Base-by-base conservation (phyloP, 2,113 vertebrate genomes). In the Pampusana beccarii region DNA sequence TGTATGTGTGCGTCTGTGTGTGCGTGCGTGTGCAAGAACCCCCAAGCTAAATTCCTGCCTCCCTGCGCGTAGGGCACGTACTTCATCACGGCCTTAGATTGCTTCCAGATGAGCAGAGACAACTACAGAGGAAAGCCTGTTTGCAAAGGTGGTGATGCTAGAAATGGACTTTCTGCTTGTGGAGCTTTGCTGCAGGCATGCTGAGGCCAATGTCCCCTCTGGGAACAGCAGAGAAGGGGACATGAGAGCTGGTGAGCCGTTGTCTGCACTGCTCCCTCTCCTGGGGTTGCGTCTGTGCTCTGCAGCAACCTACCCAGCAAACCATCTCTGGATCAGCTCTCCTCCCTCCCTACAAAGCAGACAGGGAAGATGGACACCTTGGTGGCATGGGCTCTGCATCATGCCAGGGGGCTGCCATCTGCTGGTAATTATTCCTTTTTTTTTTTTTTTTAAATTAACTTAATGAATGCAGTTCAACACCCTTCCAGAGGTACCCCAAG, bases 51-150 rank as follows among this genome's bases (percentile, higher is more conserved):
- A 89, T 92, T 91, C 83, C 93, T 93, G 91, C 86, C 83, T 92
- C 73, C 44, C 57, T 0, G 0, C 3, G 2, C 11, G 9, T 13
- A 74, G 61, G 60, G 70, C 86, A 88, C 83, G 90, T 51, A 60
- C 72, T 84, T 80, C 93, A 91, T 92, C 82, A 83, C 1, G 1
- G 75, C 75, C 46, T 42, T 18, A 86, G 90, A 94, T 95, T 94
- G 85, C 51, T 96, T 96, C 93, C 93, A 96, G 95, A 95, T 96
- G 95, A 74, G 75, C 4, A 0, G 71, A 78, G 64, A 60, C n/a
- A 21, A 3, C 71, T 58, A 78, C 38, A 90, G 90, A 80, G 38
- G 38, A 82, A 82, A 66, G 90, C 26, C 9, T 92, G 77, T 92
- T 90, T 77, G 82, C 42, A 70, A 66, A 80, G 69, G 34, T 51